Evolutionary conservation across 2,888 invertebrate genomes (phyloP).

Genomic region (Ophion slaviceki): DNA sequence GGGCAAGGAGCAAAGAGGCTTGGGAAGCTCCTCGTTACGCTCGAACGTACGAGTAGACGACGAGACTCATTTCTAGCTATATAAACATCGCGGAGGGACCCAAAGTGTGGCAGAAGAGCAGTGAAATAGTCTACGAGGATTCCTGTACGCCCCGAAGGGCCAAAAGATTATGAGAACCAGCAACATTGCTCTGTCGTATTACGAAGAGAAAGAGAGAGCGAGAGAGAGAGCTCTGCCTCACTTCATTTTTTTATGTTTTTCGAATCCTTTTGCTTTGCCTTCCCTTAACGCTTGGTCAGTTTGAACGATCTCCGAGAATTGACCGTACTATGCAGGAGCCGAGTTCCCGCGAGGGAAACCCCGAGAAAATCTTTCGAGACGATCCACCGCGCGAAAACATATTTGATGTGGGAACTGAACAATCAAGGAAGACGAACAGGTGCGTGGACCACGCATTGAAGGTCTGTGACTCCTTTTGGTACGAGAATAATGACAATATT

Average conservation of each 20-base stretch:
- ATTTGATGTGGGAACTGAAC: slow-evolving; percentile 43
- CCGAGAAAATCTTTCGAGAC: slow-evolving; percentile 43
- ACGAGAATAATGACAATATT: not conserved
- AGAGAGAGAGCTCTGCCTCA: slow-evolving; percentile 6
- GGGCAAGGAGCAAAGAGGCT: slow-evolving; percentile 15
- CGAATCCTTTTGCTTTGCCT: not conserved
- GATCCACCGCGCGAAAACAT: slow-evolving; percentile 13
- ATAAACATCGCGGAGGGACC: slow-evolving; percentile 31
- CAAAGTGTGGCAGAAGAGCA: slow-evolving; percentile 39
- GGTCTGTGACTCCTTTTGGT: not conserved
- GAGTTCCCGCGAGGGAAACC: slow-evolving; percentile 10
- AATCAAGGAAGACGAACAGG: not conserved
- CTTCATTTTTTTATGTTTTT: slow-evolving; percentile 37
- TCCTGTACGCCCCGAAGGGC: slow-evolving; percentile 24
- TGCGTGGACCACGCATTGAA: not conserved
- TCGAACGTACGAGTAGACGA: slow-evolving; percentile 64
- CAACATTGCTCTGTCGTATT: slow-evolving; percentile 25
- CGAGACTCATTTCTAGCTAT: slow-evolving; percentile 32
- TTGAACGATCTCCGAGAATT: slow-evolving; percentile 61
- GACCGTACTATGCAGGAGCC: slow-evolving; percentile 33
- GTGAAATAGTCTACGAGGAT: slow-evolving; percentile 24
- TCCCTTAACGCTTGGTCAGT: slow-evolving; percentile 65
- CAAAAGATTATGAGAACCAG: slow-evolving; percentile 44
- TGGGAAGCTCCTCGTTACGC: slow-evolving; percentile 64
- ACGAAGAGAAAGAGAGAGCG: not conserved